Percentiles rank a stretch among this genome's conserved stretches.
Evolutionary conservation across 1,140 invertebrate genomes (phyloP).

Genomic region (Nephila pilipes): DNA sequence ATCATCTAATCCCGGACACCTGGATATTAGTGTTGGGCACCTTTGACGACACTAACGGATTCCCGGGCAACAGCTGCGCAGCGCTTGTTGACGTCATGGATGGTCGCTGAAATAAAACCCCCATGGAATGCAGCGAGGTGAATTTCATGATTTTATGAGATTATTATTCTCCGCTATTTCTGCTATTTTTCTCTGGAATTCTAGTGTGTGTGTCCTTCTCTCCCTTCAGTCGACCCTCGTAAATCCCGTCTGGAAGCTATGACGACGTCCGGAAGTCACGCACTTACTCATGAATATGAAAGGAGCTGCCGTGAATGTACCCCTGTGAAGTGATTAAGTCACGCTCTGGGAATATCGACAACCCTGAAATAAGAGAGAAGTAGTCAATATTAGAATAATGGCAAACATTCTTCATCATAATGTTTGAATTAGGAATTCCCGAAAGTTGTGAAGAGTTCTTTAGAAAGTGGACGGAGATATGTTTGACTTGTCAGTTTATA

Average conservation of each 20-base stretch:
- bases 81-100: background rate
- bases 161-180: background rate
- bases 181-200: background rate
- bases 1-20: background rate
- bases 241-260: background rate
- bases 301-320: too few species aligned
- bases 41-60: background rate
- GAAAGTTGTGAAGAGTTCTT: too few species aligned
- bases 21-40: background rate
- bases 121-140: background rate
- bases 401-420: too few species aligned
- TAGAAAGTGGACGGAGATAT: too few species aligned
- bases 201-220: background rate
- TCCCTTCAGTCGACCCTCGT: background rate
- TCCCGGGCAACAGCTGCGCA: background rate
- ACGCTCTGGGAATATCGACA: too few species aligned
- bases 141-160: background rate
- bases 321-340: too few species aligned
- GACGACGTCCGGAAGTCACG: background rate
- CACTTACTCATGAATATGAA: background rate
- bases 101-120: conserved; percentile 2
- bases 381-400: too few species aligned
- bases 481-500: too few species aligned
- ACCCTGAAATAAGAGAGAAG: too few species aligned
- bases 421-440: too few species aligned